Conservation (phyloP, 2,113 vertebrate genomes). For the Casuarius casuarius region DNA sequence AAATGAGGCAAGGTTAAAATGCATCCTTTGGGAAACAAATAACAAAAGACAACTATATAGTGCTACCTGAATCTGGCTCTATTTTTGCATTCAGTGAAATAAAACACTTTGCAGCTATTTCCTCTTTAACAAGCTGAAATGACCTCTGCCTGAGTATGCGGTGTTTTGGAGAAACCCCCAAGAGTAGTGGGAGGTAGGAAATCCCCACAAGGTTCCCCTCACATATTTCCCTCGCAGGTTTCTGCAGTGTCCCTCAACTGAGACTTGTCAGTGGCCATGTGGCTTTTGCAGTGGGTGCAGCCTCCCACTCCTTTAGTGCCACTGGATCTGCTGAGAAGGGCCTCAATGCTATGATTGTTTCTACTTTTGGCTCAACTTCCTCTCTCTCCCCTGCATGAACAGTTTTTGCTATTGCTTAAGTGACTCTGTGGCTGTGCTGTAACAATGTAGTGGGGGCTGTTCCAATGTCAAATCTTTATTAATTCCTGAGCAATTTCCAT, state of each 20-base stretch:
- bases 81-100: neutral
- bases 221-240: slow-evolving; percentile 15
- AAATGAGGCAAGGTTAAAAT: neutral
- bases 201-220: slow-evolving; percentile 54
- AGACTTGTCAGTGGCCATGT: neutral
- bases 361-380: slow-evolving; percentile 44
- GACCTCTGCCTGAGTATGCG: neutral
- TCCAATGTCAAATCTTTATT: neutral
- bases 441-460: neutral
- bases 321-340: neutral
- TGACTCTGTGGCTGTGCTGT: neutral
- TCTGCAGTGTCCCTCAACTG: slow-evolving; percentile 18
- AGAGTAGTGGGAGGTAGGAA: slow-evolving; percentile 49
- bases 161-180: slow-evolving; percentile 23
- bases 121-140: neutral
- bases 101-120: neutral
- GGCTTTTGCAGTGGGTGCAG: slow-evolving; percentile 10
- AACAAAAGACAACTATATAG: neutral
- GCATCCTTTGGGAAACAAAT: neutral
- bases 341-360: neutral
- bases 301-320: neutral
- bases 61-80: neutral
- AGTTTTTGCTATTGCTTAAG: slow-evolving; percentile 5
- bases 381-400: neutral
- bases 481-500: neutral